Percentiles rank a stretch among this genome's conserved stretches.
Conservation (phyloP, 2,888 invertebrate species). For the Yponomeuta plumbellus region DNA sequence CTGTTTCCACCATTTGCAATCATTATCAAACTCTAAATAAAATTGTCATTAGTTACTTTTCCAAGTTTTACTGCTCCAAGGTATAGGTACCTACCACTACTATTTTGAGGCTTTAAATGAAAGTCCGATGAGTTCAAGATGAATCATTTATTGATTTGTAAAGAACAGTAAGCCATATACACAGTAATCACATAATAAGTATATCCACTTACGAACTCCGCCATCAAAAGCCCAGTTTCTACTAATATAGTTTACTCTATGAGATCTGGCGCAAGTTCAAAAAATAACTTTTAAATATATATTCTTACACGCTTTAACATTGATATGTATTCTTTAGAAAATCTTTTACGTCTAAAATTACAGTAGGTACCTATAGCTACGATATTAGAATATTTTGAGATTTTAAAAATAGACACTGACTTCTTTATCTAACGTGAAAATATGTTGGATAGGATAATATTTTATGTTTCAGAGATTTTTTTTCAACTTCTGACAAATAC, state of each 20-base stretch:
- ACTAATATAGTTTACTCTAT: slow-evolving; percentile 25
- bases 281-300: slow-evolving; percentile 22
- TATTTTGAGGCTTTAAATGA: slow-evolving; percentile 35
- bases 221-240: slow-evolving; percentile 38
- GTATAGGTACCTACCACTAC: not conserved
- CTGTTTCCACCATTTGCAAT: no score
- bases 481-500: slow-evolving; percentile 68
- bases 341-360: slow-evolving; percentile 3
- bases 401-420: slow-evolving; percentile 5
- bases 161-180: slow-evolving; percentile 70
- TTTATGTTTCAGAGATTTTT: slow-evolving; percentile 1
- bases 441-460: not conserved
- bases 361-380: not conserved
- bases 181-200: slow-evolving; percentile 51
- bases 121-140: slow-evolving; percentile 53
- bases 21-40: no score
- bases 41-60: no score
- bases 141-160: slow-evolving; percentile 67
- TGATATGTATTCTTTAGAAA: slow-evolving; percentile 15
- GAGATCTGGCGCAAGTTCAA: slow-evolving; percentile 68
- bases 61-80: no score
- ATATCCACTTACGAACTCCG: slow-evolving; percentile 50
- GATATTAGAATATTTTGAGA: slow-evolving; percentile 1
- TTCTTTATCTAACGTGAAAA: not conserved
- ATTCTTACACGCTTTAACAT: slow-evolving; percentile 14